A percentile compares a stretch with the other conserved stretches of the same genome.
Evolutionary conservation across 2,888 invertebrate genomes (phyloP).

Genomic region (Drosophila differens): DNA sequence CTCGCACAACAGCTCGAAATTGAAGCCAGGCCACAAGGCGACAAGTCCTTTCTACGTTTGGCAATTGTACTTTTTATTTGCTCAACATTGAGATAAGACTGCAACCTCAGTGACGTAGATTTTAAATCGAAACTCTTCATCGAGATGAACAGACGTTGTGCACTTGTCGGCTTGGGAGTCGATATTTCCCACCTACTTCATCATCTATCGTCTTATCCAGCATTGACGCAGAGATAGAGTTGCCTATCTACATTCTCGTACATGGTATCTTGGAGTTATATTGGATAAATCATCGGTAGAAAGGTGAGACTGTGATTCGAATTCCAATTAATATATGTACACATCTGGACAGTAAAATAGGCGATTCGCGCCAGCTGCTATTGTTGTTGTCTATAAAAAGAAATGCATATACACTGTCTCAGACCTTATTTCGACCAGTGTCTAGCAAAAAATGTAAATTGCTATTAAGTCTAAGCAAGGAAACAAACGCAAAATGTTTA

Average conservation of each 20-base stretch:
- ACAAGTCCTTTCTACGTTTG: neutral
- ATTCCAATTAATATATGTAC: neutral
- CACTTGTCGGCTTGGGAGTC: neutral
- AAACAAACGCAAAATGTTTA: too few relatives aligned
- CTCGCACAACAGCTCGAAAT: neutral
- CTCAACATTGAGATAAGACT: neutral
- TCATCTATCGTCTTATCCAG: neutral
- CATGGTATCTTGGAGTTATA: neutral
- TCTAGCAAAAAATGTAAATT: too few relatives aligned
- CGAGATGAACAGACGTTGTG: slow-evolving; percentile 3
- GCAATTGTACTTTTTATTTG: neutral
- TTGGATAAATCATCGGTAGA: neutral
- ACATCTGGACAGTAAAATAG: neutral
- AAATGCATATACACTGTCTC: neutral
- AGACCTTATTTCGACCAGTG: too few relatives aligned
- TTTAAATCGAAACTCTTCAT: neutral
- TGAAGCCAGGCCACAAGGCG: neutral
- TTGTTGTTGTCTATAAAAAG: neutral
- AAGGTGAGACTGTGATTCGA: slow-evolving; percentile 1
- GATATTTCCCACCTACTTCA: neutral
- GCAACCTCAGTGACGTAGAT: neutral
- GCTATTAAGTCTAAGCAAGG: too few relatives aligned
- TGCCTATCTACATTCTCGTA: neutral
- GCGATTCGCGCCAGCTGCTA: neutral
- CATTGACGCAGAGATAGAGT: neutral